A percentile compares a stretch with the other conserved stretches of the same genome.
Evolutionary conservation across 2,888 invertebrate species (phyloP).

Genomic region (Cancer borealis): DNA sequence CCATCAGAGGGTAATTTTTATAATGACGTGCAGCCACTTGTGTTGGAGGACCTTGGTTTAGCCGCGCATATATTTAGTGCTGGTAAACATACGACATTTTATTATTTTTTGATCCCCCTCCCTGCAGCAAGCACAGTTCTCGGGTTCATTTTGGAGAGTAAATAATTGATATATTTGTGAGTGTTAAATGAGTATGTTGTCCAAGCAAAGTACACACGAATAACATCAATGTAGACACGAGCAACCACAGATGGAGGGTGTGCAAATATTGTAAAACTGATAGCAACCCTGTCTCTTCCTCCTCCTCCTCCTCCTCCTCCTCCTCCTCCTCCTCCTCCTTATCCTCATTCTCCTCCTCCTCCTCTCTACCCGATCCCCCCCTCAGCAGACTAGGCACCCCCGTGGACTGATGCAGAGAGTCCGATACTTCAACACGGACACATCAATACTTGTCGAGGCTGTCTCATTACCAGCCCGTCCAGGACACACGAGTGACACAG

Average conservation of each 20-base stretch:
- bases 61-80: not conserved
- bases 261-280: not conserved
- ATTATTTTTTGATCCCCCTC: not conserved
- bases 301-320: not conserved
- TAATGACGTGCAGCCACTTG: conserved; percentile 37
- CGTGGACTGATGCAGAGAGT: not conserved
- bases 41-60: conserved; percentile 7
- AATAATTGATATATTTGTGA: no score
- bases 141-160: not conserved
- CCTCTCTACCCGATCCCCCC: not conserved
- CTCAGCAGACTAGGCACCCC: no score
- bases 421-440: conserved; percentile 6
- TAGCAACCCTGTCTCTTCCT: not conserved
- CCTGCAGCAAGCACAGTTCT: not conserved
- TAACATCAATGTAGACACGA: no score
- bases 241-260: no score
- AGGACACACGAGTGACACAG: no score
- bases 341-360: not conserved
- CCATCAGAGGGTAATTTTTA: conserved; percentile 27
- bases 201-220: no score
- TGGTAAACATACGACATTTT: conserved; percentile 18
- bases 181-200: no score
- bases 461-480: conserved; percentile 2
- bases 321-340: not conserved
- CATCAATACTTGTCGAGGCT: conserved; percentile 27